These are phyloP conservation scores for Ascaphus truei DNA, from an alignment of 2,113 vertebrate species.

Conservation along the genomic window DNA sequence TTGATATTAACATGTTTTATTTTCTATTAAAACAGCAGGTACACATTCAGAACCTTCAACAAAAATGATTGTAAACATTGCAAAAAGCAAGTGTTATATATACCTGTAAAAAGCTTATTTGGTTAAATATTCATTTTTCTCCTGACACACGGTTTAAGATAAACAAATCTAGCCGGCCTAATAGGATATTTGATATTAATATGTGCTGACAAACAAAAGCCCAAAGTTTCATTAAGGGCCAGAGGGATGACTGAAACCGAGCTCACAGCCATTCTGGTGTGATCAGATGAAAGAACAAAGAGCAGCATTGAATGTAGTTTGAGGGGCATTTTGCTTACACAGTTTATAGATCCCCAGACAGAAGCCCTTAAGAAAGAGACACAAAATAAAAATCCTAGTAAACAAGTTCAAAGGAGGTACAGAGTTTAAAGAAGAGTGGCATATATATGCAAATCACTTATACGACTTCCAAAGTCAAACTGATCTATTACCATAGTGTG, in stretches of 20 bases:
- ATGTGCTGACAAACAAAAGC: constrained; percentile 36
- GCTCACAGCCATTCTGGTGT: constrained; percentile 29
- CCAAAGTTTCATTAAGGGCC: constrained; percentile 33
- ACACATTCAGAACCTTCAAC: neutral
- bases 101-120: constrained; percentile 14
- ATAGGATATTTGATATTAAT: constrained; percentile 36
- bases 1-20: neutral
- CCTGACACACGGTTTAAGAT: constrained; percentile 20
- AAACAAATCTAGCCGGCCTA: constrained; percentile 9
- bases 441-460: constrained; percentile 8
- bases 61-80: neutral
- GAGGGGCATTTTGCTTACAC: constrained; percentile 24
- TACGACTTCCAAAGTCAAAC: too few relatives aligned
- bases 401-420: constrained; percentile 14
- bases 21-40: neutral
- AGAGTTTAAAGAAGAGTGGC: neutral
- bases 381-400: constrained; percentile 14
- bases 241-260: constrained; percentile 31
- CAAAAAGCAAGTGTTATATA: neutral
- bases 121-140: constrained; percentile 20
- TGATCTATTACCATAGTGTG: constrained; percentile 12
- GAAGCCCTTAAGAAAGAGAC: constrained; percentile 25
- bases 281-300: constrained; percentile 32
- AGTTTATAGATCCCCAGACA: constrained; percentile 28
- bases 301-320: constrained; percentile 12